Evolutionary conservation across 2,797 vertebrate species (phyloP).

Genomic region (Garrulus glandarius): DNA sequence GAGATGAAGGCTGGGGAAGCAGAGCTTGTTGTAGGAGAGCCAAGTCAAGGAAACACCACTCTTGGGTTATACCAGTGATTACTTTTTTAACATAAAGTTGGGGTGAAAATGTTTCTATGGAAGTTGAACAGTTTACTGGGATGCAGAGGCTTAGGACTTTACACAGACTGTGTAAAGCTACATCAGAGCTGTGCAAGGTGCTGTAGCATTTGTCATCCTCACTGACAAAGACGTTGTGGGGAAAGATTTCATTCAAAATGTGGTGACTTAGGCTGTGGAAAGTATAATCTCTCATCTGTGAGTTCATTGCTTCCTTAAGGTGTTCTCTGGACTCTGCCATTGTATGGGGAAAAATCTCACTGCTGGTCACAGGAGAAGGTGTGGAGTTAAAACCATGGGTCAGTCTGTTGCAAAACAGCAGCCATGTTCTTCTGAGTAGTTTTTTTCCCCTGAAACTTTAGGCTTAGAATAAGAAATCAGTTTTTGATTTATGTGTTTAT

Average conservation of each 20-base stretch:
- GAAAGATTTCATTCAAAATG: not conserved
- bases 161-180: not conserved
- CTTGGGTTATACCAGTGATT: not conserved
- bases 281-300: not conserved
- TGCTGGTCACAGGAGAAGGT: not conserved
- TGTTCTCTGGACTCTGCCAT: not conserved
- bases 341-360: not conserved
- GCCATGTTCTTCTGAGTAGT: fast-evolving
- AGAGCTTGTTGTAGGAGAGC: not conserved
- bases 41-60: not conserved
- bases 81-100: not conserved
- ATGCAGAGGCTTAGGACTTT: not conserved
- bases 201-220: not conserved
- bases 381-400: not conserved
- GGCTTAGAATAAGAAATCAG: not conserved
- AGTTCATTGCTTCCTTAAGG: not conserved
- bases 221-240: not conserved
- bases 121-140: not conserved
- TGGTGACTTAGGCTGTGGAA: not conserved
- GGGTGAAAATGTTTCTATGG: not conserved
- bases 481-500: not conserved
- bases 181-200: not conserved
- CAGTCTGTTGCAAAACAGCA: not conserved
- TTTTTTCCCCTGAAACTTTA: not conserved
- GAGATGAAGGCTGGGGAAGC: not conserved